phyloP scores from a whole-genome alignment of 2,797 vertebrate species.

The Spea hammondii region DNA sequence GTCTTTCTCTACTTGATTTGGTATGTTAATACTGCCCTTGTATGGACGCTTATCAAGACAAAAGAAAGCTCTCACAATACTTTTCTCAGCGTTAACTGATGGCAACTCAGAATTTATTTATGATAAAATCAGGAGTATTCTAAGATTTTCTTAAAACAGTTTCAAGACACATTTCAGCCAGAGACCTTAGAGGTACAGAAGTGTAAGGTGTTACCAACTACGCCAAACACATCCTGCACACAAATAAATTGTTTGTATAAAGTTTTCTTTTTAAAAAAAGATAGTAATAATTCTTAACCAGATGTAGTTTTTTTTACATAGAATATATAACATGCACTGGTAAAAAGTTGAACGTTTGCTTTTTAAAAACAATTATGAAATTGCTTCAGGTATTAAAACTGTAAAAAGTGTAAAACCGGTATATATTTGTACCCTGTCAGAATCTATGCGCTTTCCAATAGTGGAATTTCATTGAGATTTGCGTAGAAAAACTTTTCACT shows the following conservation, averaged over 20 bases:
- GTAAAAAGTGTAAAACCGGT: conserved; percentile 35
- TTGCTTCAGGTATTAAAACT: conserved; percentile 27
- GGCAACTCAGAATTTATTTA: conserved; percentile 7
- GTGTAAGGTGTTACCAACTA: conserved; percentile 26
- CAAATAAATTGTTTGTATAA: conserved; percentile 7
- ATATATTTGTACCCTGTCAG: neutral
- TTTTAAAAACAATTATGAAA: conserved; percentile 44
- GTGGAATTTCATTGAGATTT: conserved; percentile 29
- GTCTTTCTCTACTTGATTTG: neutral
- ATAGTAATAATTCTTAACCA: no score
- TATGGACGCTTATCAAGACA: neutral
- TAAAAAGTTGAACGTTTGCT: conserved; percentile 29
- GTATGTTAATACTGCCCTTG: conserved; percentile 15
- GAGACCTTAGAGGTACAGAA: conserved; percentile 28
- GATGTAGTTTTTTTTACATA: conserved; percentile 8
- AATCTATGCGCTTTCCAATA: neutral
- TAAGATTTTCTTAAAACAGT: neutral
- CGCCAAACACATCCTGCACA: conserved; percentile 30
- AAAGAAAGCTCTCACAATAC: conserved; percentile 12
- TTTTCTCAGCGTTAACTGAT: neutral
- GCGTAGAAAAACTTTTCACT: conserved; percentile 4
- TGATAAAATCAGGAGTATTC: neutral
- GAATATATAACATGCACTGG: conserved; percentile 5
- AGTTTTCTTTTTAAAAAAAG: neutral
- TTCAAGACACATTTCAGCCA: conserved; percentile 31